Base-by-base conservation (phyloP, 2,888 invertebrate species). In the Drosophila kambysellisi region DNA sequence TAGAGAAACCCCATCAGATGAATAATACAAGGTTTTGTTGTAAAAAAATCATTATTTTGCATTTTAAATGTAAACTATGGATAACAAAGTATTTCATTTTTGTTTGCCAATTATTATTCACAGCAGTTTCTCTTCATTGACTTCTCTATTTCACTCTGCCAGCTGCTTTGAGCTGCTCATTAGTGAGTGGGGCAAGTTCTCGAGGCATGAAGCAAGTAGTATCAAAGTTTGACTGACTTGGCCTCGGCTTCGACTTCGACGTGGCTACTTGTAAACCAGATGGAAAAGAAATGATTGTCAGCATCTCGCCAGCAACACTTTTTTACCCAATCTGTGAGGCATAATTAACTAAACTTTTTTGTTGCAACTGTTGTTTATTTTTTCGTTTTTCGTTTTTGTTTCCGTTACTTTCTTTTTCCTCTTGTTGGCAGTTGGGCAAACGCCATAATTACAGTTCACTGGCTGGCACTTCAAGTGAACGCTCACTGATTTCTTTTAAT, bases 401-500 rank as follows among this genome's bases (percentile, higher is more conserved):
- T 25, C 3, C 25, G 20, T 25, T 25, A 25, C 20, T 15, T 39
- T 17, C 54, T 7, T 29, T n/a, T 54, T 39, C 20, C 11, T 41
- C 15, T 15, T 15, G 41, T 43, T 60, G 61, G 41, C 20, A 39
- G 46, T 32, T 30, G 33, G 65, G 69, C 75, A 81, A 76, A 74
- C 56, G 81, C 50, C 60, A 71, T 88, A 86, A 86, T 86, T 81
- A 79, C 74, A 70, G 56, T 60, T 81, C 67, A 75, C 61, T 81
- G 50, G 70, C 61, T 53, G 62, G 33, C 57, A 65, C 65, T 78
- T 72, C 35, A 71, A 54, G 64, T 52, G 62, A 70, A 61, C 52
- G 60, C 53, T 61, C 43, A 53, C 60, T 70, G 52, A 70, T 69
- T 76, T 65, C 58, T 73, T 76, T 78, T 85, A 87, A 88, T 83